Conservation (phyloP, 2,888 invertebrate species). For the Fragum fragum region DNA sequence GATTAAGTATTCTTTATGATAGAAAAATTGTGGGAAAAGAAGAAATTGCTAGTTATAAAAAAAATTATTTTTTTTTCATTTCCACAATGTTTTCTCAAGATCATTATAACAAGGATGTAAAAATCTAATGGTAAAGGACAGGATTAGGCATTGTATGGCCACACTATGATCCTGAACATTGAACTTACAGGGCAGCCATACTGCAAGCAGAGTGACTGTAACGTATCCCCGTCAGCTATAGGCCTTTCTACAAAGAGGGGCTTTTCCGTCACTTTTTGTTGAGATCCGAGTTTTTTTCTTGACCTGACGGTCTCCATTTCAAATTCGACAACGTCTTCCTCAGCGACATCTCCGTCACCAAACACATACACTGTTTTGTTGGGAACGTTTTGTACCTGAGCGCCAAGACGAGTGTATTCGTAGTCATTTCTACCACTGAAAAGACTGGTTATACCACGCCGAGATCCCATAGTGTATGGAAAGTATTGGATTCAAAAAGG, state of each 20-base stretch:
- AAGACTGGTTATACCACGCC: conserved; percentile 29
- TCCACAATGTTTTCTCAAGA: too few relatives aligned
- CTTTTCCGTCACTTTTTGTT: conserved; percentile 57
- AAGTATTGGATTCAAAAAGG: neutral
- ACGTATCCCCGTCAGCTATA: conserved; percentile 79
- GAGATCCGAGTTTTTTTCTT: conserved; percentile 57
- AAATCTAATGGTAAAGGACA: too few relatives aligned
- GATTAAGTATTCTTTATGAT: too few relatives aligned
- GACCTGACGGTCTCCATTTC: conserved; percentile 80
- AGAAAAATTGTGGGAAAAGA: too few relatives aligned
- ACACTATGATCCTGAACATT: too few relatives aligned
- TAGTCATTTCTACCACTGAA: conserved; percentile 45
- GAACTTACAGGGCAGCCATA: conserved; percentile 82
- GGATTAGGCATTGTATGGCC: too few relatives aligned
- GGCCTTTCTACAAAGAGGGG: conserved; percentile 75
- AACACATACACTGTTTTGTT: conserved; percentile 81
- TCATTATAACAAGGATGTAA: too few relatives aligned
- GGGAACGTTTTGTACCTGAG: conserved; percentile 81
- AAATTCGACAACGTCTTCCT: conserved; percentile 76
- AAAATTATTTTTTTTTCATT: too few relatives aligned
- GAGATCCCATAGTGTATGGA: conserved; percentile 34
- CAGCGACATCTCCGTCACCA: conserved; percentile 76
- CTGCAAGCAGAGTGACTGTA: conserved; percentile 80
- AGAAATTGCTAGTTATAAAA: too few relatives aligned
- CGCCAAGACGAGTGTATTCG: conserved; percentile 58